These are phyloP conservation scores for Drosophila sp. DNA, from an alignment of 1,140 invertebrate species.

Conservation along the genomic window DNA sequence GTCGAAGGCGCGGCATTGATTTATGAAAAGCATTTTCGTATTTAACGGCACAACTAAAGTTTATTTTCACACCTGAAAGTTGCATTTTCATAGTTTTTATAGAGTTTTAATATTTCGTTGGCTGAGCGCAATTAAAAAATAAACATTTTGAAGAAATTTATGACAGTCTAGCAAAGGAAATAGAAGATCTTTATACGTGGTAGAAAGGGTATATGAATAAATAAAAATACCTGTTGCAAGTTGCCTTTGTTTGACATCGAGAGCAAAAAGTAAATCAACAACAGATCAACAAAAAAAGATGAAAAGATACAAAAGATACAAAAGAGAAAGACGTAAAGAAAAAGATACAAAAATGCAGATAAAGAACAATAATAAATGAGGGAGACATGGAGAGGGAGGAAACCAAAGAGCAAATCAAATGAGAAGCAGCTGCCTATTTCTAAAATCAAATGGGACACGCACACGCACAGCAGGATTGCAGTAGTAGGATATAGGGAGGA, in stretches of 20 bases:
- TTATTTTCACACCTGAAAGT: constrained; percentile 40
- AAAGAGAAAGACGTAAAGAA: constrained; percentile 10
- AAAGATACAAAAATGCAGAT: constrained; percentile 26
- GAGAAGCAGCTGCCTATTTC: constrained; percentile 52
- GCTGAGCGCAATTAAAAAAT: constrained; percentile 27
- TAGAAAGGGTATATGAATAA: background rate
- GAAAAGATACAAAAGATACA: constrained; percentile 37
- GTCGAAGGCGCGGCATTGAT: constrained; percentile 21
- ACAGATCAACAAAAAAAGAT: constrained; percentile 14
- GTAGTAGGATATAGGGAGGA: background rate
- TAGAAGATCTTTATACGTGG: background rate
- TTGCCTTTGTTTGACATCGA: constrained; percentile 1
- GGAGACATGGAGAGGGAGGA: background rate
- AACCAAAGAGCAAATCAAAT: constrained; percentile 49
- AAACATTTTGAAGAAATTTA: constrained; percentile 31
- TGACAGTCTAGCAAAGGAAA: background rate
- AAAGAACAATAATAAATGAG: constrained; percentile 8
- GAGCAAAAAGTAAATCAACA: background rate
- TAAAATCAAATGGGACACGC: constrained; percentile 51
- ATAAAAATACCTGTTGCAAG: constrained; percentile 26
- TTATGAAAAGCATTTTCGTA: constrained; percentile 34
- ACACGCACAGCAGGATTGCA: constrained; percentile 40
- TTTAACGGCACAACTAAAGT: constrained; percentile 38
- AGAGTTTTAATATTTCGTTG: constrained; percentile 25
- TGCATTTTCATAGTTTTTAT: constrained; percentile 35